phyloP scores from a whole-genome alignment of 2,888 invertebrate genomes.

The Meteorus cinctellus region DNA sequence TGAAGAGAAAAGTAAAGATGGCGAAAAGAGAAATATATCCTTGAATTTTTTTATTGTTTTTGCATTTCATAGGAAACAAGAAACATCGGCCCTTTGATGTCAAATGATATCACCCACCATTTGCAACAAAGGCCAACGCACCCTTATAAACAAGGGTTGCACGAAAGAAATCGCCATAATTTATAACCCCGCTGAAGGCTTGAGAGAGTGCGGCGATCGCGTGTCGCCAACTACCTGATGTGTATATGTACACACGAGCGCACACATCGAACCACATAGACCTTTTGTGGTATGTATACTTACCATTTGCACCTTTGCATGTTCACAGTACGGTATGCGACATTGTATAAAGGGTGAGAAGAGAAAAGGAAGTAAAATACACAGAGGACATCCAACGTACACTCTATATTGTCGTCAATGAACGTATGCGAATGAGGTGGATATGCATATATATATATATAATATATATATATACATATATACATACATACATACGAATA shows the following conservation, averaged over 20 bases:
- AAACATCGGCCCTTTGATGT: conserved; percentile 66
- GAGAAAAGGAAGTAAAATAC: conserved; percentile 12
- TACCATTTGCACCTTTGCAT: neutral
- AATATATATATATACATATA: too few relatives aligned
- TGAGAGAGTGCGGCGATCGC: conserved; percentile 66
- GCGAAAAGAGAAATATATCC: conserved; percentile 24
- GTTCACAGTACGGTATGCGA: neutral
- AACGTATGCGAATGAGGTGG: neutral
- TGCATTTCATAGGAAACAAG: conserved; percentile 31
- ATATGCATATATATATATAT: too few relatives aligned
- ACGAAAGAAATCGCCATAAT: conserved; percentile 71
- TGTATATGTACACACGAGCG: conserved; percentile 39
- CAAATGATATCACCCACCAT: conserved; percentile 63
- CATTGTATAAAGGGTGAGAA: conserved; percentile 5
- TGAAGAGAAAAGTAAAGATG: conserved; percentile 36
- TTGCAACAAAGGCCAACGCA: conserved; percentile 64
- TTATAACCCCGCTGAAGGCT: conserved; percentile 60
- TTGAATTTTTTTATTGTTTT: neutral
- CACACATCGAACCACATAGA: neutral
- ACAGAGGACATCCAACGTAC: conserved; percentile 32
- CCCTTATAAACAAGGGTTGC: conserved; percentile 70
- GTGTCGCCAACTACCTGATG: conserved; percentile 61
- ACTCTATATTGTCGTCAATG: conserved; percentile 15
- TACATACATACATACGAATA: too few relatives aligned
- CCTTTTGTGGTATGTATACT: conserved; percentile 24